These are phyloP conservation scores for Callocephalon fimbriatum DNA, from an alignment of 2,113 vertebrate genomes.

Conservation along the genomic window DNA sequence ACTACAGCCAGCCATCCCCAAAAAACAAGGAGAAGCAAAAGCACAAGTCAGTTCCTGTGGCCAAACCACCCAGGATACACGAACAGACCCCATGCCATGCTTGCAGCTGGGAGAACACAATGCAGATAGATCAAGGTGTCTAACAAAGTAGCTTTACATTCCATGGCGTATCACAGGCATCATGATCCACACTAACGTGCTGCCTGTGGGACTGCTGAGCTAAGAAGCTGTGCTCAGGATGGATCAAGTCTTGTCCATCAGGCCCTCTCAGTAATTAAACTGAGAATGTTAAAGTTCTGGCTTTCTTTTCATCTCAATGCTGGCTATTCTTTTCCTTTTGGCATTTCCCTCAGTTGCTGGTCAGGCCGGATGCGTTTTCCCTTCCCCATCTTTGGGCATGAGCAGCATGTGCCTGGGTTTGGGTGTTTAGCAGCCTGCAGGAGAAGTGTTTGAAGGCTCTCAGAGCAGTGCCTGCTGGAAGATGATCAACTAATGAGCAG, in stretches of 20 bases:
- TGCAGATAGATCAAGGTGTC: rapidly evolving
- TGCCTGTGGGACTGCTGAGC: neutral
- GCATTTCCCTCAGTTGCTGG: neutral
- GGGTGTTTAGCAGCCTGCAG: neutral
- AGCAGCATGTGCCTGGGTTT: neutral
- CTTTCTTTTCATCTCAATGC: neutral
- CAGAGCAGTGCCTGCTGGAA: neutral
- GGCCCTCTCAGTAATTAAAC: neutral
- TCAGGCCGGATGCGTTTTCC: neutral
- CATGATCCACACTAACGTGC: rapidly evolving
- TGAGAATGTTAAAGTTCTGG: neutral
- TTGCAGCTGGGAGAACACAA: neutral
- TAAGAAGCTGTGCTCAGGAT: neutral
- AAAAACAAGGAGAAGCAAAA: neutral
- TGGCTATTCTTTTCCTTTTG: no score
- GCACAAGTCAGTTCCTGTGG: neutral
- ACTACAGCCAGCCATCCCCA: neutral
- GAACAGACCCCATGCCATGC: rapidly evolving
- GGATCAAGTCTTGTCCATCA: neutral
- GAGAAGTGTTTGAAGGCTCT: neutral
- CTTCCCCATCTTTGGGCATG: neutral
- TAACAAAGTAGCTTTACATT: neutral
- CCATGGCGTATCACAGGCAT: rapidly evolving
- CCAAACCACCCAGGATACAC: neutral
- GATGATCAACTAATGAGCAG: neutral